Base-by-base conservation (phyloP, 2,888 invertebrate species). In the Drosophila robusta region DNA sequence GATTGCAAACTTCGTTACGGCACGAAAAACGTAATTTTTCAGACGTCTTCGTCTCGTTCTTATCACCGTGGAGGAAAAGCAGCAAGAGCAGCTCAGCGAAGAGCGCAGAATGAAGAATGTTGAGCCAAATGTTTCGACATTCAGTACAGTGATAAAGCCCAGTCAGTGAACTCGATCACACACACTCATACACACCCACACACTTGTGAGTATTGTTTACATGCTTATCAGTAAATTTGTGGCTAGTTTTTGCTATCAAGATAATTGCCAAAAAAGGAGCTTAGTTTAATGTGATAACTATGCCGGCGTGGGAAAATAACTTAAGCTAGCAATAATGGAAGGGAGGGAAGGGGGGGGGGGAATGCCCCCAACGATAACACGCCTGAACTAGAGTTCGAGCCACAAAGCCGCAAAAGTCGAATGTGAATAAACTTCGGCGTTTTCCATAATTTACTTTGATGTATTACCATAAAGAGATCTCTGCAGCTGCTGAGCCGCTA, bases 391-490 rank as follows among this genome's bases (percentile, higher is more conserved):
- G 70, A 73, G 70, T 64, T 55, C 22, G 49, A 14, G 34, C 18
- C 14, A 29, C 12, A 9, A 2, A 62, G 69, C 46, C 60, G 64
- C 49, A 63, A 9, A 9, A 62, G 69, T 50, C 60, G 64, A 52
- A 63, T 71, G 88, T 88, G 88, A 83, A 83, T 82, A 88, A 83
- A 86, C 86, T 61, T 11, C 44, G 49, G 57, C 56, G 62, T 51
- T 61, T 60, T 34, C 56, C 65, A 66, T 72, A 54, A 78, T 81
- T 79, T 73, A 56, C 66, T 67, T 70, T 84, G 83, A 84, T 84
- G 83, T 73, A 84, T 84, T 84, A 86, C 80, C 66, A 68, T 26
- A 12, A 49, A 51, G 50, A 45, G 45, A 39, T 51, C 39, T 34
- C 38, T 29, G 56, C 55, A 52, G 63, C 50, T 36, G 47, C 51